These are phyloP conservation scores for Busseola fusca DNA, from an alignment of 2,888 invertebrate species.

Conservation along the genomic window DNA sequence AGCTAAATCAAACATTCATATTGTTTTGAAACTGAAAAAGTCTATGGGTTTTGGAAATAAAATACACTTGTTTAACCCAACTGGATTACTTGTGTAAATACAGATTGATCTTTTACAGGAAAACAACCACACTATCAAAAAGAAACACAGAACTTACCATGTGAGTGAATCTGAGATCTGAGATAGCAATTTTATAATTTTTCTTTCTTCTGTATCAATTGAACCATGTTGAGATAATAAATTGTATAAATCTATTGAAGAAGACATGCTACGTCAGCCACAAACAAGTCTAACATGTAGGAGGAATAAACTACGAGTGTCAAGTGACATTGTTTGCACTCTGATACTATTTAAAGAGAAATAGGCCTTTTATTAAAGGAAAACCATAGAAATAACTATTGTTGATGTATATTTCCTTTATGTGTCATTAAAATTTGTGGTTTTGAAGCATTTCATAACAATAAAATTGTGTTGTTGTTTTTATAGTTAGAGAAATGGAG, in stretches of 20 bases:
- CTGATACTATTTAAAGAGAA: constrained; percentile 7
- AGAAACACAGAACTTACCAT: constrained; percentile 10
- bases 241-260: background rate
- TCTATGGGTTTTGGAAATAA: background rate
- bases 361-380: constrained; percentile 15
- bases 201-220: too few relatives aligned
- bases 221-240: background rate
- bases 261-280: background rate
- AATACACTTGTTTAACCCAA: background rate
- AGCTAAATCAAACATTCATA: background rate
- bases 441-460: constrained; percentile 24
- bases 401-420: constrained; percentile 2
- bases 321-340: background rate
- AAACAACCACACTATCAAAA: background rate
- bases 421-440: constrained; percentile 21
- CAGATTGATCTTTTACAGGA: background rate
- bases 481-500: constrained; percentile 8
- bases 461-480: background rate
- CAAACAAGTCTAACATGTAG: background rate
- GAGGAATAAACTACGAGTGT: background rate
- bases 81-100: background rate
- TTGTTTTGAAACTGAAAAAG: background rate
- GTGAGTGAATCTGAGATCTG: background rate
- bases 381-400: constrained; percentile 15
- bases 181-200: too few relatives aligned